Base-by-base conservation (phyloP, 2,888 invertebrate genomes). In the Suillia variegata region DNA sequence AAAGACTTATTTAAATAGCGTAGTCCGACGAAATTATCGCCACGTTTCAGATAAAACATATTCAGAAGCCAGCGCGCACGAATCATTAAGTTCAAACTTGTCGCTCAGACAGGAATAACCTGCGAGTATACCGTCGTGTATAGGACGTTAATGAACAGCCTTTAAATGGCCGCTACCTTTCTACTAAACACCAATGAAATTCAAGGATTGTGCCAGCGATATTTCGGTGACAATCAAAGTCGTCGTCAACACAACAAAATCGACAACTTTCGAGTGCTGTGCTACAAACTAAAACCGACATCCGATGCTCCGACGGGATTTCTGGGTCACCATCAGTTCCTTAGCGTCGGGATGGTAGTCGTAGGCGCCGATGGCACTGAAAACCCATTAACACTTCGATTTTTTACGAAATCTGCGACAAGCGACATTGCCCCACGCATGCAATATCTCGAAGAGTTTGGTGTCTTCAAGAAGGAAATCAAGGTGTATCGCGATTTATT, bases 391-490 rank as follows among this genome's bases (percentile, higher is more conserved):
- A 66, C 74, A 72, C 18, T 80, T 21, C 67, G 68, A 2, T 85
- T 87, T 62, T 89, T 89, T 69, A 79, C 87, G 0, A 89, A 89
- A 75, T 83, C 84, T 6, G 78, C 87, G 55, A 88, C 89, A 0
- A 79, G 79, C 58, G 83, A 82, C 13, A 81, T 86, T 51, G 72
- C 79, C 12, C 68, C 80, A 0, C 85, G 85, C 69, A 84, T 84
- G 67, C 83, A 81, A 10, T 85, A 85, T 63, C 66, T 86, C 1
- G 76, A 81, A 47, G 74, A 81, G 21, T 80, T 83, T 59, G 83
- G 83, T 0, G 83, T 84, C 0, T 85, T 85, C 62, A 73, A 78
- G 21, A 84, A 85, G 47, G 86, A 87, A 70, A 78, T 81, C 2
- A 66, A 67, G 1, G 82, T 86, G 34, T 86, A 83, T 62, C 72